Conservation (phyloP, 2,113 vertebrate species). For the Ciconia stormi region DNA sequence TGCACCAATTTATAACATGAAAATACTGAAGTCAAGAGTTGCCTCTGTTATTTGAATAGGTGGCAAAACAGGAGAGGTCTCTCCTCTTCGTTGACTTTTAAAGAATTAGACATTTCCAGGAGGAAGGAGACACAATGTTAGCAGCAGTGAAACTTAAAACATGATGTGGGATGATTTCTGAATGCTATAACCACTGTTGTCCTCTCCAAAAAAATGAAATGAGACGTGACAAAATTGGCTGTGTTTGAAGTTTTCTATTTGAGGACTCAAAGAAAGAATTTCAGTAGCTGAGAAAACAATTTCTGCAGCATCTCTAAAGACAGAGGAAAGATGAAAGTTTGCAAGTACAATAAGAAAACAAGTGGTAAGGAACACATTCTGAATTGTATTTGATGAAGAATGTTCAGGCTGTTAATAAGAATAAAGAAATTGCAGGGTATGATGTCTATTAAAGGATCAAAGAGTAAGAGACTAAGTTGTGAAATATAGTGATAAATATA, state of each 20-base stretch:
- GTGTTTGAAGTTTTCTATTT: conserved; percentile 16
- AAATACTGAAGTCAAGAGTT: not conserved
- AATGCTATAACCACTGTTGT: not conserved
- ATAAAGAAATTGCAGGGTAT: conserved; percentile 7
- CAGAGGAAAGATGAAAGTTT: conserved; percentile 16
- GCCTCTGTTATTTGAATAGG: not conserved
- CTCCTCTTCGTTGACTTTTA: not conserved
- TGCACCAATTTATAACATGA: not conserved
- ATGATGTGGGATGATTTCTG: not conserved
- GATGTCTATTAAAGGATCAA: conserved; percentile 43
- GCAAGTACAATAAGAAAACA: conserved; percentile 26
- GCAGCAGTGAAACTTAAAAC: not conserved
- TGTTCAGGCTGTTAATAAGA: not conserved
- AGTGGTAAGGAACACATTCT: not conserved
- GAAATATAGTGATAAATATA: conserved; percentile 27
- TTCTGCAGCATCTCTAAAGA: not conserved
- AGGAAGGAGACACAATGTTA: not conserved
- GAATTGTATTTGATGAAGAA: conserved; percentile 24
- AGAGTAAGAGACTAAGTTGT: conserved; percentile 26
- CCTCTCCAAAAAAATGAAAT: not conserved
- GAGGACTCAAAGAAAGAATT: not conserved
- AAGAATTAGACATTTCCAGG: not conserved
- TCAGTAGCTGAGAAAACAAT: not conserved
- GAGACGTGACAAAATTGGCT: not conserved
- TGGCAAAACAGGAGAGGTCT: not conserved